Evolutionary conservation across 2,888 invertebrate species (phyloP).

Genomic region (Acleris sparsana): DNA sequence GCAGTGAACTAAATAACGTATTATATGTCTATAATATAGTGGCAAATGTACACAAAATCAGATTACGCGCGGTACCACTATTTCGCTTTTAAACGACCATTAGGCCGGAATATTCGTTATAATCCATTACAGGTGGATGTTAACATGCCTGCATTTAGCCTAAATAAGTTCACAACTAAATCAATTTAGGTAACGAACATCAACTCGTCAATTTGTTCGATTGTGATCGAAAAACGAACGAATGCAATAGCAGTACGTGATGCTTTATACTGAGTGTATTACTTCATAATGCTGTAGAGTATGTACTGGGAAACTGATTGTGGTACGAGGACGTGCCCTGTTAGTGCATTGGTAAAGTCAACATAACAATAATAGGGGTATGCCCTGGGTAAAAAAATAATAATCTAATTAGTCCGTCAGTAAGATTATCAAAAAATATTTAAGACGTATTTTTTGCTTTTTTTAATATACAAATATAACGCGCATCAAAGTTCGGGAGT

Average conservation of each 20-base stretch:
- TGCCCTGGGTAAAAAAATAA: too few relatives aligned
- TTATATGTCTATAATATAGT: background rate
- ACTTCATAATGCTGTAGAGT: too few relatives aligned
- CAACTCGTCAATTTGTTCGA: slow-evolving; percentile 13
- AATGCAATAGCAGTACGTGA: slow-evolving; percentile 2
- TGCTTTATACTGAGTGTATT: background rate
- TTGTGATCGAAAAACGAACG: background rate
- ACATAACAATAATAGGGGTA: too few relatives aligned
- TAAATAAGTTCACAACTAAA: slow-evolving; percentile 29
- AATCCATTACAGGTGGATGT: slow-evolving; percentile 17
- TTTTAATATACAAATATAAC: too few relatives aligned
- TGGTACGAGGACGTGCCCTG: too few relatives aligned
- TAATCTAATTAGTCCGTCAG: too few relatives aligned
- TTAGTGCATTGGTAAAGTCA: too few relatives aligned
- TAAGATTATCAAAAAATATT: too few relatives aligned
- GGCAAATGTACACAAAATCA: background rate
- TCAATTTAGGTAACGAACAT: slow-evolving; percentile 13
- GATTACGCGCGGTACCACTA: slow-evolving; percentile 1
- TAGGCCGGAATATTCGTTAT: slow-evolving; percentile 17
- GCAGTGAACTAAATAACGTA: background rate
- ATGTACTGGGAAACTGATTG: too few relatives aligned
- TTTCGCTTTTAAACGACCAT: slow-evolving; percentile 23
- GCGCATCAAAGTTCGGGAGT: too few relatives aligned
- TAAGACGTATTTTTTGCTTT: too few relatives aligned
- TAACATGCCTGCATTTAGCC: slow-evolving; percentile 13